Evolutionary conservation across 2,113 vertebrate genomes (phyloP).

Genomic region (Australoheros scitulus): DNA sequence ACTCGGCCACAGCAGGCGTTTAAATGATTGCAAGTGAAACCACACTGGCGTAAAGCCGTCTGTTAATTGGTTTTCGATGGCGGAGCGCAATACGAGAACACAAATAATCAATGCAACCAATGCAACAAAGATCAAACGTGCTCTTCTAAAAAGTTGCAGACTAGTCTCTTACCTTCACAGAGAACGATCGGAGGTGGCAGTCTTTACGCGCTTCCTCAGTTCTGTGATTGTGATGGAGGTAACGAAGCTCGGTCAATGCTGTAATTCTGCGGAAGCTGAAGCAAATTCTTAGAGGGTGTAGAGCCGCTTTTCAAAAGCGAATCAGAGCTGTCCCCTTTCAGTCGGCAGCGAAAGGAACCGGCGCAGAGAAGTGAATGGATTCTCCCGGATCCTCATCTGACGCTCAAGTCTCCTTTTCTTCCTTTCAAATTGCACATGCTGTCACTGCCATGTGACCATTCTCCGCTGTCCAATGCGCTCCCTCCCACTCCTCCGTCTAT

Average conservation of each 20-base stretch:
- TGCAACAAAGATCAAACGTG: not conserved
- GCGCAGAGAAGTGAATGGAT: not conserved
- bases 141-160: constrained; percentile 44
- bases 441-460: constrained; percentile 63
- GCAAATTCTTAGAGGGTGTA: not conserved
- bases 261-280: not conserved
- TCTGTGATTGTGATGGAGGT: not conserved
- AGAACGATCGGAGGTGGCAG: not conserved
- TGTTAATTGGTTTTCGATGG: not conserved
- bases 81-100: not conserved
- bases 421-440: constrained; percentile 61
- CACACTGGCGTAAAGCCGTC: too few species aligned
- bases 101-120: not conserved
- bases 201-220: constrained; percentile 4
- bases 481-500: constrained; percentile 31
- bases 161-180: constrained; percentile 42
- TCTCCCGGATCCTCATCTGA: constrained; percentile 39
- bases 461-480: constrained; percentile 48
- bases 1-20: not conserved
- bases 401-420: constrained; percentile 35
- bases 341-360: not conserved
- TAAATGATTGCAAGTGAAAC: not conserved
- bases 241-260: not conserved
- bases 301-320: not conserved
- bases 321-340: not conserved